Evolutionary conservation across 2,113 vertebrate species (phyloP), one percentile per base, ranked within the genome.

Genomic region (Brachyhypopomus occidentalis): DNA sequence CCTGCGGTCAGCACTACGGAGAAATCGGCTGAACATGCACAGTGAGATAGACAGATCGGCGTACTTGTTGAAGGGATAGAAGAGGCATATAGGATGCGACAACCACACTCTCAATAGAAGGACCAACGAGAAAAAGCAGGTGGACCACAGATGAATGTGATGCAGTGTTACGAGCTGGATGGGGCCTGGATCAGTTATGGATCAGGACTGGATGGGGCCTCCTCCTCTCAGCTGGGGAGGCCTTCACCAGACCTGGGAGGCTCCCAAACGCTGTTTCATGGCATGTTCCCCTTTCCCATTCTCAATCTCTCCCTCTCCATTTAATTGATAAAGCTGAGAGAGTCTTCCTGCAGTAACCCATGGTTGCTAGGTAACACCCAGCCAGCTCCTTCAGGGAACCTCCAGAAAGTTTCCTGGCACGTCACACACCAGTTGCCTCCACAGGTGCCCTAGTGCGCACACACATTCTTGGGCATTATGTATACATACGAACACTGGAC

Each of bases 341-440:
- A 34, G 74, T 66, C 41, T 79, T 82, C 77, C 85, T 81, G 86
- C 85, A 77, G 79, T 80, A 87, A 85, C 80, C 84, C 85, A 58
- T 64, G 2, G 89, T 92, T 92, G 91, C 92, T 90, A 91, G 87
- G 91, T 86, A 92, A 93, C 92, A 58, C 84, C 82, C 84, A 81
- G 73, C 64, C 87, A 88, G 88, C 87, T 87, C 89, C 88, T 89
- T 62, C 30, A 88, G 87, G 89, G 75, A 81, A 85, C 78, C 81
- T 88, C 48, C 74, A 59, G 75, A 84, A 84, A 88, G 83, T 91
- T 88, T 79, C 78, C 76, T 67, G 78, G 45, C 84, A 85, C 70
- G 86, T 90, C 89, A 86, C 84, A 77, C 84, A 83, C 89, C 83
- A 79, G 83, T 86, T 64, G 60, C 60, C 69, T 85, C 78, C 62